Evolutionary conservation across 1,140 invertebrate genomes (phyloP), one percentile per base, ranked within the genome.

Genomic region (Bombus sibiricus): DNA sequence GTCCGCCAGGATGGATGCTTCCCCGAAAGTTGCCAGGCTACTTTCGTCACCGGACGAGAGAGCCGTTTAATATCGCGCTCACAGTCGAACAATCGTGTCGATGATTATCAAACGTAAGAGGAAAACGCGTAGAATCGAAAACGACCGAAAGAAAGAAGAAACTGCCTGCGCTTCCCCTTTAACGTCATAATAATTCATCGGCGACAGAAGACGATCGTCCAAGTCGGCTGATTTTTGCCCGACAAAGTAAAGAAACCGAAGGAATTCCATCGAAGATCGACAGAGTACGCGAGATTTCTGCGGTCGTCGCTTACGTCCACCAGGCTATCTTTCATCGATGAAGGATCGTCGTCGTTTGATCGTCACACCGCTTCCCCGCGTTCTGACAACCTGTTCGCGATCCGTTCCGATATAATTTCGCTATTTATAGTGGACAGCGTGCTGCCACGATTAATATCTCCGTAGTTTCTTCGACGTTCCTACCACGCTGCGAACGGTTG

Each of bases 401-500:
- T 53, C 47, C 18, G 6, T 53, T 18, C 53, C 86, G 85, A 92
- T 94, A 92, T 93, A 91, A 94, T 94, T 94, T 93, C 85, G 87
- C 92, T 91, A 93, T 94, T 94, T 93, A 93, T 92, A 93, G 92
- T 92, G 92, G 90, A 66, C 85, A 90, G 86, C 90, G 89, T 85
- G 74, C 85, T 75, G 77, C 66, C 47, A 72, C 92, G 94, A 94
- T 93, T 93, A 92, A 90, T 93, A 94, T 94, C 93, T 91, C 73
- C 74, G 79, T 64, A 4, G 83, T 86, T 82, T 79, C 72, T 57
- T 64, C 53, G 71, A 85, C 69, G 86, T 84, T 18, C 78, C 84
- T 74, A 28, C 59, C 47, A 53, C 79, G 34, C 47, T 57, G 59
- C 57, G 77, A 87, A 66, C 53, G 80, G 28, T 81, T 66, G 89